Evolutionary conservation across 2,797 vertebrate genomes (phyloP), one percentile per base, ranked within the genome.

Genomic region (Enteromius anoplus): DNA sequence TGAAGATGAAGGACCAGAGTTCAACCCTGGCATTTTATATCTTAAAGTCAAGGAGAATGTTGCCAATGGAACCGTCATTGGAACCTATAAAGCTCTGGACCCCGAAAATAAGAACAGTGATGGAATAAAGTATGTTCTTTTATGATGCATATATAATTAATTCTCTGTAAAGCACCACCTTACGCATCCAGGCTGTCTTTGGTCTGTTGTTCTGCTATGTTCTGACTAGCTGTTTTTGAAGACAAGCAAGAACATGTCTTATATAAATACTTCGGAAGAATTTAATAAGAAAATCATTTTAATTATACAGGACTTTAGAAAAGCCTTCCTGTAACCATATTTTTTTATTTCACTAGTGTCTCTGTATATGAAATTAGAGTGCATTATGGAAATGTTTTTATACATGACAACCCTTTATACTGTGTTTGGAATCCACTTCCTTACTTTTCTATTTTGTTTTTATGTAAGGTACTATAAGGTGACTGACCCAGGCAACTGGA

Each of bases 1-100:
- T 40, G n/a, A 86, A 8, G 95, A 97, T 14, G 96, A 97, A 88
- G 96, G 96, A 0, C 96, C 96, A 0, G 94, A 96, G 86, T 97
- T 96, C 62, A 89, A 87, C 0, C 92, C 92, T 0, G 86, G 85
- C 5, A 84, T 91, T 19, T 88, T 95, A 84, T 62, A 87, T 29
- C 58, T 97, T 8, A 86, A 89, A 0, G 92, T 95, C 82, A 93
- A 91, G 68, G 96, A 97, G 76, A 94, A 94, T 0, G 83, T 94
- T n/a, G 84, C 92, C 0, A 47, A 88, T 3, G 95, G 96, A 42
- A 91, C 92, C 0, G 4, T 75, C 15, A 91, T 97, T 37, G 91
- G 92, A 17, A 93, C 88, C 51, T 96, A 93, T 0, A 49, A 91
- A 75, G 96, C 96, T 1, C 4, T 83, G 26, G 96, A 97, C 77